Percentiles rank a stretch among this genome's conserved stretches.
These are phyloP conservation scores for Ptilorrhoa leucosticta DNA, from an alignment of 2,113 vertebrate species.

Conservation along the genomic window DNA sequence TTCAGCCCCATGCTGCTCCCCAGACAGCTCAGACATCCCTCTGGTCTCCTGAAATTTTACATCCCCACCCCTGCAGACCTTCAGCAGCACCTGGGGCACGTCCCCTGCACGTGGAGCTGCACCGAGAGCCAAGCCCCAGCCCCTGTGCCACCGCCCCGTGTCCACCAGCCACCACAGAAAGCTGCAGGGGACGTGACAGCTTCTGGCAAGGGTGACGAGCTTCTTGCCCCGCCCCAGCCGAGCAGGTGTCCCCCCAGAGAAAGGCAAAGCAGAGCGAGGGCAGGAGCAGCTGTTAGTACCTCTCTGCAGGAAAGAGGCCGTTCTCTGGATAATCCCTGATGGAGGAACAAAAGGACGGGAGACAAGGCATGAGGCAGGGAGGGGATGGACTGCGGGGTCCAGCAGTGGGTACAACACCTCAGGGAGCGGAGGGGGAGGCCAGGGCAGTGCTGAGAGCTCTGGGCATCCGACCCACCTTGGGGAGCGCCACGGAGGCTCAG, in stretches of 20 bases:
- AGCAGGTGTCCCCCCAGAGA: not conserved
- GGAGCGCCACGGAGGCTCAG: fast-evolving
- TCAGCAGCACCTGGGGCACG: not conserved
- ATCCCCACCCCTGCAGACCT: not conserved
- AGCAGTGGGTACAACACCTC: slow-evolving; percentile 3
- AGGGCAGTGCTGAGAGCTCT: not conserved
- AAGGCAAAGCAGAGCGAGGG: slow-evolving; percentile 67
- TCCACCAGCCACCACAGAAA: slow-evolving; percentile 9
- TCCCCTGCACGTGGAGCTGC: not conserved
- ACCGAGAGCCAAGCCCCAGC: not conserved
- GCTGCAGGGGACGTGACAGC: not conserved
- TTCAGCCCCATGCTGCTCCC: fast-evolving
- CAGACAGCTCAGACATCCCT: not conserved
- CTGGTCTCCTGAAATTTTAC: not conserved
- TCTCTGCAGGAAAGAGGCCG: slow-evolving; percentile 87
- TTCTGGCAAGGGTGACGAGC: not conserved
- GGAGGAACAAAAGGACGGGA: slow-evolving; percentile 73
- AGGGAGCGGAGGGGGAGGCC: not conserved
- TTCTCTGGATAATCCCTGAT: slow-evolving; percentile 88
- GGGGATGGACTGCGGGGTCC: not conserved
- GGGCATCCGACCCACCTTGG: not conserved
- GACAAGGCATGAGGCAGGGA: slow-evolving; percentile 65
- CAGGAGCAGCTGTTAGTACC: slow-evolving; percentile 82
- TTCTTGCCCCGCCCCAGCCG: not conserved
- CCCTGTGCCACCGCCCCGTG: not conserved